Evolutionary conservation across 2,888 invertebrate genomes (phyloP).

Genomic region (Sepioteuthis lessoniana): DNA sequence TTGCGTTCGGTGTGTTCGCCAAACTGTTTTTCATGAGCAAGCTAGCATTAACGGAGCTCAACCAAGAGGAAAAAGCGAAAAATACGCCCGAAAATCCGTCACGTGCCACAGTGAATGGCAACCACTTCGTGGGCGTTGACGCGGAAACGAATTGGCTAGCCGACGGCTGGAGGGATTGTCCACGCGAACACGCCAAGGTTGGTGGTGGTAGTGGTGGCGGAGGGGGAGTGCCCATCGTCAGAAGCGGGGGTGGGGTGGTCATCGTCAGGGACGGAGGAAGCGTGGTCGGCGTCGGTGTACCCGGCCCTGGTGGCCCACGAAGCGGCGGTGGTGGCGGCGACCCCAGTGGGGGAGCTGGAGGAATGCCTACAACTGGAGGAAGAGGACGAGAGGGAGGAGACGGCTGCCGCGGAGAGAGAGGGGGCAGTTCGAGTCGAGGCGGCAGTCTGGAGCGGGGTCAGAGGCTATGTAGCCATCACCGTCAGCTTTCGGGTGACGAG

Average conservation of each 20-base stretch:
- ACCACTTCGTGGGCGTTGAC: constrained; percentile 40
- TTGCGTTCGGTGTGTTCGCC: constrained; percentile 70
- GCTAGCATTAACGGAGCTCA: constrained; percentile 52
- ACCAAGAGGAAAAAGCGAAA: not conserved
- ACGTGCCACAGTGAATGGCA: constrained; percentile 11
- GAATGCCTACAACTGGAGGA: not conserved
- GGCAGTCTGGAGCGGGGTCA: not conserved
- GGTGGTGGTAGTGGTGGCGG: constrained; percentile 14
- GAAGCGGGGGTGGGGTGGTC: not conserved
- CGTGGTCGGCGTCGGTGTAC: not conserved
- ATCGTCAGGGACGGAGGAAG: not conserved
- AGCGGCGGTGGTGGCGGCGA: constrained; percentile 13
- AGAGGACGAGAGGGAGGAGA: not conserved
- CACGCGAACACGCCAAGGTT: not conserved
- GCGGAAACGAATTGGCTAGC: constrained; percentile 41
- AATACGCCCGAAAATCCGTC: constrained; percentile 24
- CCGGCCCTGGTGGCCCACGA: not conserved
- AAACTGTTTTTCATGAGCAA: constrained; percentile 70
- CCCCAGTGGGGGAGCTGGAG: not conserved
- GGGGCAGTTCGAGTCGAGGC: not conserved
- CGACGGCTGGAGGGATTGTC: constrained; percentile 43
- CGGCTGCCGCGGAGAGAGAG: not conserved
- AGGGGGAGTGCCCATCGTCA: not conserved
- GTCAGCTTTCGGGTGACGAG: not conserved
- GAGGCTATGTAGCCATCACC: not conserved